Evolutionary conservation across 2,888 invertebrate species (phyloP).

Genomic region (Hybos culiciformis): DNA sequence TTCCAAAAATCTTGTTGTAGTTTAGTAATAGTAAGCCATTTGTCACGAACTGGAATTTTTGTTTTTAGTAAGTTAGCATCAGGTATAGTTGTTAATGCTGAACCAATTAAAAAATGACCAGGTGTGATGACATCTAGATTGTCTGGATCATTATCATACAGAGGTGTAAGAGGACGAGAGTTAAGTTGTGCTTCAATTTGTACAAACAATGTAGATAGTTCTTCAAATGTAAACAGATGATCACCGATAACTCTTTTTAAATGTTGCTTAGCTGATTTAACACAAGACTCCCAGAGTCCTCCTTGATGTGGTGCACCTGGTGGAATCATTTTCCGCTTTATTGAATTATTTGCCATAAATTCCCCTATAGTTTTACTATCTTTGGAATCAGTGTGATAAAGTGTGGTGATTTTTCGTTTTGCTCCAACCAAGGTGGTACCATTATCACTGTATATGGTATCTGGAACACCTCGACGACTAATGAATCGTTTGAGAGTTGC

Average conservation of each 20-base stretch:
- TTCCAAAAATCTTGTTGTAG: slow-evolving; percentile 18
- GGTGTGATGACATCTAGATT: slow-evolving; percentile 5
- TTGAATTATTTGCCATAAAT: slow-evolving; percentile 10
- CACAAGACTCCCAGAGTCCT: slow-evolving; percentile 21
- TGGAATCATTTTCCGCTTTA: slow-evolving; percentile 7
- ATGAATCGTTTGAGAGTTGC: slow-evolving; percentile 16
- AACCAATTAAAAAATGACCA: slow-evolving; percentile 6
- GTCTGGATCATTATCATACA: slow-evolving; percentile 9
- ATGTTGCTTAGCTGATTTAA: slow-evolving; percentile 20
- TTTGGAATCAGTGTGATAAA: neutral
- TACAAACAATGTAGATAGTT: slow-evolving; percentile 18
- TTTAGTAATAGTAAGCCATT: slow-evolving; percentile 17
- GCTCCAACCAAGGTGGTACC: slow-evolving; percentile 21
- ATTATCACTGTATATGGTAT: slow-evolving; percentile 17
- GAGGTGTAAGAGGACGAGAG: no score
- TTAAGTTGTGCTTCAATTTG: slow-evolving; percentile 11
- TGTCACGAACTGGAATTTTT: slow-evolving; percentile 6
- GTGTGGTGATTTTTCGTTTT: neutral
- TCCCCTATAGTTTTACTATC: slow-evolving; percentile 16
- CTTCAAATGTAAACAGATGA: slow-evolving; percentile 13
- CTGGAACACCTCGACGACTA: slow-evolving; percentile 15
- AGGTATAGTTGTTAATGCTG: slow-evolving; percentile 9
- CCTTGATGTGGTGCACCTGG: slow-evolving; percentile 20
- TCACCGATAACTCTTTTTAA: slow-evolving; percentile 16
- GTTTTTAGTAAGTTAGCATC: neutral